Percentiles rank a stretch among this genome's conserved stretches.
Conservation (phyloP, 2,113 vertebrate genomes). For the Suricata suricatta region DNA sequence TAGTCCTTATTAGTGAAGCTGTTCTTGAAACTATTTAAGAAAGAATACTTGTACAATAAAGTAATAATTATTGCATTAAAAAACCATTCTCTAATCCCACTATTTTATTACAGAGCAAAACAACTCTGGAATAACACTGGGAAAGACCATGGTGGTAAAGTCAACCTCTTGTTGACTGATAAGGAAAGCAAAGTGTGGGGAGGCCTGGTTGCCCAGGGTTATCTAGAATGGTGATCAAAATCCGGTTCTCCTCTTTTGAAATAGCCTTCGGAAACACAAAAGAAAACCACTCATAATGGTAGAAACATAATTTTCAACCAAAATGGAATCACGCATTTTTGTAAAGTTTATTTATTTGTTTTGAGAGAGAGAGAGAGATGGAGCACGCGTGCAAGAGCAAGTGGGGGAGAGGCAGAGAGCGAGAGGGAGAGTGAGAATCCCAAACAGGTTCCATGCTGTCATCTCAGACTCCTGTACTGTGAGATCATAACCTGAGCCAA, state of each 20-base stretch:
- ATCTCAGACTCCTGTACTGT: no score
- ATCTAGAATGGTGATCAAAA: not conserved
- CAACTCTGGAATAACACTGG: not conserved
- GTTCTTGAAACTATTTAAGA: not conserved
- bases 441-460: no score
- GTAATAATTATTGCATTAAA: conserved; percentile 3
- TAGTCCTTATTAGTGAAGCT: conserved; percentile 26
- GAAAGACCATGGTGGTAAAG: not conserved
- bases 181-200: not conserved
- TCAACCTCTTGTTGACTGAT: not conserved
- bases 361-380: no score
- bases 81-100: not conserved
- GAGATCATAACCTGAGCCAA: no score
- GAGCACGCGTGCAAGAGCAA: no score
- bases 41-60: not conserved
- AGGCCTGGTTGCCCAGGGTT: not conserved
- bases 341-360: no score
- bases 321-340: not conserved
- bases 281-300: not conserved
- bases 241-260: not conserved
- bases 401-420: no score
- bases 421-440: no score
- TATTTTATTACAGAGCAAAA: not conserved
- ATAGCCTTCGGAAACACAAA: not conserved
- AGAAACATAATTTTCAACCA: not conserved